These are phyloP conservation scores for Myrmecobius fasciatus DNA, from an alignment of 2,113 vertebrate species.

Conservation along the genomic window DNA sequence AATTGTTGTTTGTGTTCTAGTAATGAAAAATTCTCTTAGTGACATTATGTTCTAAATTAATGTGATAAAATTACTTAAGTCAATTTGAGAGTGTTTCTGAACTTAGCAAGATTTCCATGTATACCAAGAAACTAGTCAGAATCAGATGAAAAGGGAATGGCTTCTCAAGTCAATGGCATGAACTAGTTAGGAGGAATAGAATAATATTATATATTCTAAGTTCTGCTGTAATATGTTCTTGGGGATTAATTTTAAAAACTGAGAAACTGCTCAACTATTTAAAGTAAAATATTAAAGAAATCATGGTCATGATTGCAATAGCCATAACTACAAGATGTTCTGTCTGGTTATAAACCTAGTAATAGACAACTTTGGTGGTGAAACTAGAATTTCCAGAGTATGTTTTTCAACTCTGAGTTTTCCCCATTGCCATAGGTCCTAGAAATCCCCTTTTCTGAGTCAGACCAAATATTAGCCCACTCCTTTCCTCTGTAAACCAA, in stretches of 20 bases:
- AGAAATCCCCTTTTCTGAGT: too few species aligned
- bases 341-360: too few species aligned
- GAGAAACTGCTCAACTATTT: neutral
- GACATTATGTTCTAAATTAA: slow-evolving; percentile 20
- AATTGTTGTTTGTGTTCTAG: neutral
- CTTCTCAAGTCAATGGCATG: neutral
- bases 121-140: neutral
- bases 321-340: neutral
- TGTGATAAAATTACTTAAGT: slow-evolving; percentile 15
- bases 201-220: neutral
- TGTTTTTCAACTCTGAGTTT: too few species aligned
- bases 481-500: too few species aligned
- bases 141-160: neutral
- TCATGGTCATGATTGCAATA: neutral
- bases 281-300: neutral
- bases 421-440: too few species aligned
- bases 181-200: neutral
- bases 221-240: neutral
- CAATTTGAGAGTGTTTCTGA: neutral
- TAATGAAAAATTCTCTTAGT: slow-evolving; percentile 31
- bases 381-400: too few species aligned
- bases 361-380: too few species aligned
- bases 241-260: neutral
- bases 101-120: neutral
- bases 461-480: too few species aligned